Evolutionary conservation across 53 echinoderm and acorn worm genomes (phyloP), one percentile per base, ranked within the genome.

Genomic region (Astropecten irregularis): DNA sequence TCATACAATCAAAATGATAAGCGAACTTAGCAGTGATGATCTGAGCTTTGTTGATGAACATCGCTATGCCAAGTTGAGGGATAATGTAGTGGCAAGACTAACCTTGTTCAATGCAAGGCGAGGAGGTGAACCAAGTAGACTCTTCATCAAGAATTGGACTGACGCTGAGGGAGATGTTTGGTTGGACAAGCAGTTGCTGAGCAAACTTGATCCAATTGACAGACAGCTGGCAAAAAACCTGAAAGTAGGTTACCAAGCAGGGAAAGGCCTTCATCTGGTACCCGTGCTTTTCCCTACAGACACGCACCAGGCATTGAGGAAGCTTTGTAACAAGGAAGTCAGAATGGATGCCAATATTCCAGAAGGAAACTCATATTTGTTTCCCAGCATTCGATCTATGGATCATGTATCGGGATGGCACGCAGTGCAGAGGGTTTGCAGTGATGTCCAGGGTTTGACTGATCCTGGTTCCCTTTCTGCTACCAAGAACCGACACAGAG

Each of bases 161-260:
- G 86, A 73, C 27, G 86, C 86, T 16, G 51, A 74, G 2, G 74
- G 28, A 9, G 26, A 58, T 11, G 63, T 10, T 16, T 86, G 86
- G 76, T 47, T 86, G 0, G 86, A 86, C 40, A 55, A 48, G 22
- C 57, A 71, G 15, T 48, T 60, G 29, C 44, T 37, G 22, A 60
- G 65, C 1, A 10, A 18, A 36, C 19, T 72, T 59, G 72, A 72
- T 27, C 72, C 85, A 20, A 40, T 72, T 72, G 82, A 54, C 48
- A 84, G 66, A 53, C 4, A 35, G 1, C 28, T 83, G 31, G 39
- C 86, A 3, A 34, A 52, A 1, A 83, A 67, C 21, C 46, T 86
- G 8, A 93, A 93, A 77, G 56, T 93, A 13, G 69, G 76, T 15
- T 93, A 93, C 50, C 94, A 93, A 66, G 73, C 81, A 25, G 88